Evolutionary conservation across 2,888 invertebrate species (phyloP), one percentile per base, ranked within the genome.

Genomic region (Cephus rjabovi): DNA sequence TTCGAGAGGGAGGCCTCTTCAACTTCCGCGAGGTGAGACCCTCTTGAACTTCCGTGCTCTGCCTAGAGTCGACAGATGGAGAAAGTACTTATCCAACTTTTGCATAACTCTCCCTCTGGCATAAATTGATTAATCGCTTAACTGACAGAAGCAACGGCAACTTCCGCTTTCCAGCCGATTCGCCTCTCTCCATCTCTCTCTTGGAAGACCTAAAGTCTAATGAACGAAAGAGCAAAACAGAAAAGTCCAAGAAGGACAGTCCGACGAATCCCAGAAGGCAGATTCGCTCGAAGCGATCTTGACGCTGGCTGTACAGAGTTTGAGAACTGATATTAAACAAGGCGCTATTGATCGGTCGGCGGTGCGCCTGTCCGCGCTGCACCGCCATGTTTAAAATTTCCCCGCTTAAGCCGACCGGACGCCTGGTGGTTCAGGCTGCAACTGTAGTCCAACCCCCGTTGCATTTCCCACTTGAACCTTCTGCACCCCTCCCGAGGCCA

Each of bases 301-400:
- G 86, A 85, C 83, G 81, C 84, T 83, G 83, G 82, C 86, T 86
- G 87, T 85, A 85, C 84, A 82, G 87, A 89, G 89, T 90, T 91
- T 86, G 87, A 88, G 90, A 91, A 91, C 88, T 91, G 88, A 91
- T 90, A 91, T 91, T 89, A 91, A 91, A 90, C 91, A 90, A 90
- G 89, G 87, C 86, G 88, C 89, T 91, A 91, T 91, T 91, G 91
- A 91, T 91, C 91, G 91, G 87, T 87, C 84, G 86, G 83, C 82
- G 84, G 83, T 85, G 88, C 88, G 89, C 88, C 86, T 88, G 87
- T 87, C 87, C 88, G 86, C 84, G 79, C 82, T 81, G 84, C 81
- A 89, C 90, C 91, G 91, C 91, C 91, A 91, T 91, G 90, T 91
- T 91, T 91, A 87, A 91, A 91, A 90, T 91, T 89, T 87, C 87